Conservation (phyloP, 2,113 vertebrate species). For the Varanus komodoensis region DNA sequence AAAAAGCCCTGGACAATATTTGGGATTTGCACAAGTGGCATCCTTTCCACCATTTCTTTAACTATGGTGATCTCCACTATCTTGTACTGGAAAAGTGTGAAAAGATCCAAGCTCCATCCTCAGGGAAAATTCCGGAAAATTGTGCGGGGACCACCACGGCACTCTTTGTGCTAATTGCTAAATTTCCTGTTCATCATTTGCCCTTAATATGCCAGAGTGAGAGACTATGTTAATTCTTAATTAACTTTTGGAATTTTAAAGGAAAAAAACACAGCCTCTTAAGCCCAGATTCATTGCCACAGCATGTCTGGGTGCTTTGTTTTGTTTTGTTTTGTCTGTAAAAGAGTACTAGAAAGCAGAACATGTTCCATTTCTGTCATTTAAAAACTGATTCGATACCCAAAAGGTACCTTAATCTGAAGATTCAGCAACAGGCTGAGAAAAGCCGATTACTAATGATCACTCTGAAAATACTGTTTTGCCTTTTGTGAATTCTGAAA, state of each 20-base stretch:
- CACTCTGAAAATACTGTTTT: constrained; percentile 25
- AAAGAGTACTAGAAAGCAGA: constrained; percentile 90
- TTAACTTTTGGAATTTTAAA: constrained; percentile 25
- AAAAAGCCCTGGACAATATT: constrained; percentile 86
- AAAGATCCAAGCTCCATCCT: constrained; percentile 86
- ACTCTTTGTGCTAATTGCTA: constrained; percentile 67
- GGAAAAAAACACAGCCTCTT: constrained; percentile 53
- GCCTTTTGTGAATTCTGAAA: neutral
- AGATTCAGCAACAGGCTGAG: constrained; percentile 4
- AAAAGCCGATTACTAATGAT: constrained; percentile 21
- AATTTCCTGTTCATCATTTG: constrained; percentile 69
- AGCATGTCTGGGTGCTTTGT: constrained; percentile 38
- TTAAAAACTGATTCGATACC: constrained; percentile 14
- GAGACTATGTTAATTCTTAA: constrained; percentile 42
- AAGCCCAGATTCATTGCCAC: constrained; percentile 59
- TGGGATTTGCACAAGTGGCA: constrained; percentile 85
- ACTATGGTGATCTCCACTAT: constrained; percentile 88
- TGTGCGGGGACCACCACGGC: constrained; percentile 79
- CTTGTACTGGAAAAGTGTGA: constrained; percentile 87
- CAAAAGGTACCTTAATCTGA: constrained; percentile 29
- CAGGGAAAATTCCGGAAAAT: constrained; percentile 89
- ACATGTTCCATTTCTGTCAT: constrained; percentile 24
- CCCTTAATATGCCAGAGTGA: constrained; percentile 73
- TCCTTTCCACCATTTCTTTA: constrained; percentile 82
- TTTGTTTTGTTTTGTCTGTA: constrained; percentile 81